Evolutionary conservation across 2,888 invertebrate species (phyloP).

Genomic region (Idaea aversata): DNA sequence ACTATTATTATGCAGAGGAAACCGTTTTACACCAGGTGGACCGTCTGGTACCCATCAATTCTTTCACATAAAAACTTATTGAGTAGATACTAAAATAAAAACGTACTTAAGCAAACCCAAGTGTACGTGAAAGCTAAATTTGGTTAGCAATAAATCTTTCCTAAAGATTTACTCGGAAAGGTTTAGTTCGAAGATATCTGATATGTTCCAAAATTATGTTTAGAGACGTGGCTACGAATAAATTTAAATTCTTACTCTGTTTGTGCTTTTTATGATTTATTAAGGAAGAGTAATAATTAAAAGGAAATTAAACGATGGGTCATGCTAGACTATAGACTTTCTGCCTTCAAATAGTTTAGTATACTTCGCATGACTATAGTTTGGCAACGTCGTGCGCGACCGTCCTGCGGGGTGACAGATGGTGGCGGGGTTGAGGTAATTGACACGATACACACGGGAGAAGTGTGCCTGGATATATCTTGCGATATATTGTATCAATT

Average conservation of each 20-base stretch:
- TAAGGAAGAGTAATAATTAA: not conserved
- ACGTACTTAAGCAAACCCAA: not conserved
- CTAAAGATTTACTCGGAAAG: constrained; percentile 9
- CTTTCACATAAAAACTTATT: not conserved
- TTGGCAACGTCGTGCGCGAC: too few species aligned
- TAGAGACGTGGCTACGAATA: constrained; percentile 25
- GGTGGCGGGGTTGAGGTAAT: too few species aligned
- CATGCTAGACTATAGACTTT: not conserved
- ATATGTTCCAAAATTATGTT: constrained; percentile 41
- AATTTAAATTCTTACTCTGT: constrained; percentile 43
- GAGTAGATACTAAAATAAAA: not conserved
- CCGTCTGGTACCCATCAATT: too few species aligned
- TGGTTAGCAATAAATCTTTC: constrained; percentile 7
- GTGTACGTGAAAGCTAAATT: constrained; percentile 3
- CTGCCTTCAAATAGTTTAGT: not conserved
- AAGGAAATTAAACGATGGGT: not conserved
- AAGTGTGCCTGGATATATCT: too few species aligned
- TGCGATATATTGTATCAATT: too few species aligned
- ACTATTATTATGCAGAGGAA: too few species aligned
- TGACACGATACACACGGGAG: too few species aligned
- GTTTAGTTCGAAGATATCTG: constrained; percentile 42
- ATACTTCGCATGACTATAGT: too few species aligned
- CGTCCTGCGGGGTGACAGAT: too few species aligned
- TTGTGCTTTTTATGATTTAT: constrained; percentile 1
- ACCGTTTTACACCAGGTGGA: too few species aligned